Evolutionary conservation across 2,888 invertebrate species (phyloP).

Genomic region (Netelia fuscicornis): DNA sequence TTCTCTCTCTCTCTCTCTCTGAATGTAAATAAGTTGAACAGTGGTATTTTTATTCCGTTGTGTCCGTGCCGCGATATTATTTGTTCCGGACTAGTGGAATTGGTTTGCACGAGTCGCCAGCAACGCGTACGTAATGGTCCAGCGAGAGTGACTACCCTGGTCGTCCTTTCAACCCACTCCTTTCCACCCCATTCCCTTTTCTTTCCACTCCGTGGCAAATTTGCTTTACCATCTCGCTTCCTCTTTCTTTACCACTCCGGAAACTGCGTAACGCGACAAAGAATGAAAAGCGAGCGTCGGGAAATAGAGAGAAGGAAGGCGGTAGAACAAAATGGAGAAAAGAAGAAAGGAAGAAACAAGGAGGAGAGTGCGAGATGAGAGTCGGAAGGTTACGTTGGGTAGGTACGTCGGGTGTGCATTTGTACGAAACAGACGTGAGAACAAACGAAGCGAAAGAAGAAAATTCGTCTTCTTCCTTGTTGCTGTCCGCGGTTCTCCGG

Average conservation of each 20-base stretch:
- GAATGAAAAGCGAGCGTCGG: neutral
- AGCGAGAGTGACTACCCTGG: conserved; percentile 22
- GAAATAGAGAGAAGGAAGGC: conserved; percentile 17
- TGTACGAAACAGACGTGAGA: conserved; percentile 55
- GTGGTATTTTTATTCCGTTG: neutral
- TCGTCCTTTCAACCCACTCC: neutral
- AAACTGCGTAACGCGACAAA: conserved; percentile 39
- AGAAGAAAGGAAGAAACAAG: conserved; percentile 30
- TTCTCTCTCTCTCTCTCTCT: conserved; percentile 21
- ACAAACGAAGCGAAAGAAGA: conserved; percentile 50
- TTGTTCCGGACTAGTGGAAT: conserved; percentile 17
- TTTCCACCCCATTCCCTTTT: neutral
- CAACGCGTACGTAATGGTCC: conserved; percentile 35
- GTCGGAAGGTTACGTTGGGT: conserved; percentile 52
- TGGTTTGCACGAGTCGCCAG: conserved; percentile 1
- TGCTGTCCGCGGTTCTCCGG: conserved; percentile 54
- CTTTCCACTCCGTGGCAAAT: conserved; percentile 43
- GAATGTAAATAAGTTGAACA: conserved; percentile 33
- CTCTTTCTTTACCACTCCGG: conserved; percentile 31
- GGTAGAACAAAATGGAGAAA: conserved; percentile 30
- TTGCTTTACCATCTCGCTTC: conserved; percentile 44
- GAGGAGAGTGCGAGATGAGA: conserved; percentile 42
- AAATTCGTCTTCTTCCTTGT: conserved; percentile 32
- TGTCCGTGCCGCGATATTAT: conserved; percentile 27
- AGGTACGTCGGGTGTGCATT: conserved; percentile 39